A percentile compares a stretch with the other conserved stretches of the same genome.
Evolutionary conservation across 2,113 vertebrate genomes (phyloP).

Genomic region (Aspidoscelis tigris): DNA sequence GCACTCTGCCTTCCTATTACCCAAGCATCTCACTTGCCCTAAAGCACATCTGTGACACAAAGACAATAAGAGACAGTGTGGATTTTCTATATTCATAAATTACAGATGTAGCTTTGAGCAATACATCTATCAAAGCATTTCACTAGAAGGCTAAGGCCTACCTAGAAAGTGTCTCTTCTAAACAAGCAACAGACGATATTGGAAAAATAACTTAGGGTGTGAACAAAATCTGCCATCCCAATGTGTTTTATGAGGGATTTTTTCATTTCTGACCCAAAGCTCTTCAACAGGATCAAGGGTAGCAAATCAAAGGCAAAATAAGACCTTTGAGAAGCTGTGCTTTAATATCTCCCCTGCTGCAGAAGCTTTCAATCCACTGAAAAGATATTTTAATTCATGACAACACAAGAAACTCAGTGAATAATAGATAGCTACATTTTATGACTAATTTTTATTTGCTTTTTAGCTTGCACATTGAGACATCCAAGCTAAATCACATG

Average conservation of each 20-base stretch:
- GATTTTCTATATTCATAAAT: conserved; percentile 65
- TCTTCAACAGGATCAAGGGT: conserved; percentile 28
- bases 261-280: conserved; percentile 21
- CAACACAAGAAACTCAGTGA: conserved; percentile 33
- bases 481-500: conserved; percentile 31
- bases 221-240: conserved; percentile 25
- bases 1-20: conserved; percentile 60
- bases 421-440: conserved; percentile 37
- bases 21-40: conserved; percentile 70
- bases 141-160: conserved; percentile 53
- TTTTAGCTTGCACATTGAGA: conserved; percentile 45
- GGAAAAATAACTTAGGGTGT: conserved; percentile 60
- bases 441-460: conserved; percentile 46
- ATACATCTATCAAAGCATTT: conserved; percentile 67
- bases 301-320: conserved; percentile 55
- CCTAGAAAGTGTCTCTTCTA: conserved; percentile 49
- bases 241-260: conserved; percentile 42
- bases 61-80: conserved; percentile 49
- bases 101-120: conserved; percentile 61
- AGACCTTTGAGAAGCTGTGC: conserved; percentile 28
- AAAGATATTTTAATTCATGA: conserved; percentile 34
- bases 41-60: conserved; percentile 65
- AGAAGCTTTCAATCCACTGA: conserved; percentile 1
- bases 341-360: conserved; percentile 22
- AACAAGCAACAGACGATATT: conserved; percentile 30